A percentile compares a stretch with the other conserved stretches of the same genome.
Conservation (phyloP, 2,888 invertebrate genomes). For the Heliconius sara region DNA sequence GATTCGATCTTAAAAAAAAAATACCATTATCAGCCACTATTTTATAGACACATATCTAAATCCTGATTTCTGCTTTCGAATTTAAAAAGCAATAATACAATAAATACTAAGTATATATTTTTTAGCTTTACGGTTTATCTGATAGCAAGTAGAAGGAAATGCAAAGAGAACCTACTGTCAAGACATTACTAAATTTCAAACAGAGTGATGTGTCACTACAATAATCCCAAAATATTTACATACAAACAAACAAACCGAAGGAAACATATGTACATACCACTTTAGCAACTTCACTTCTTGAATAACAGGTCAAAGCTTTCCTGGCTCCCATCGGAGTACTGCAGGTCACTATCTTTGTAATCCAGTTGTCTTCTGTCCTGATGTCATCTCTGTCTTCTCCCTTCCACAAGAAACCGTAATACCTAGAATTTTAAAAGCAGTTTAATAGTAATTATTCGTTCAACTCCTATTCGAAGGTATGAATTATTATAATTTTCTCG, state of each 20-base stretch:
- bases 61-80: no score
- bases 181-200: no score
- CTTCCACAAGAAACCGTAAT: constrained; percentile 12
- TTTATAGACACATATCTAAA: no score
- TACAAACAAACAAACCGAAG: not conserved
- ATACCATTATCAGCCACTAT: no score
- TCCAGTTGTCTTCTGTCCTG: not conserved
- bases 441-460: not conserved
- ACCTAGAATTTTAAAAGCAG: not conserved
- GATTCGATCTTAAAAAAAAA: constrained; percentile 5
- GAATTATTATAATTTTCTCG: no score
- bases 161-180: no score
- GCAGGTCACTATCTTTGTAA: not conserved
- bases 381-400: not conserved
- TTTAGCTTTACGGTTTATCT: no score
- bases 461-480: no score
- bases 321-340: constrained; percentile 13
- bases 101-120: no score
- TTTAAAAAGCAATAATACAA: no score
- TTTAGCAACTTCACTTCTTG: constrained; percentile 18
- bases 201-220: not conserved
- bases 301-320: constrained; percentile 10
- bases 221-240: not conserved
- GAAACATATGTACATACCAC: not conserved
- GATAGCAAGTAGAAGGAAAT: no score